Conservation (phyloP, 2,888 invertebrate genomes). For the Dermolepida albohirtum region DNA sequence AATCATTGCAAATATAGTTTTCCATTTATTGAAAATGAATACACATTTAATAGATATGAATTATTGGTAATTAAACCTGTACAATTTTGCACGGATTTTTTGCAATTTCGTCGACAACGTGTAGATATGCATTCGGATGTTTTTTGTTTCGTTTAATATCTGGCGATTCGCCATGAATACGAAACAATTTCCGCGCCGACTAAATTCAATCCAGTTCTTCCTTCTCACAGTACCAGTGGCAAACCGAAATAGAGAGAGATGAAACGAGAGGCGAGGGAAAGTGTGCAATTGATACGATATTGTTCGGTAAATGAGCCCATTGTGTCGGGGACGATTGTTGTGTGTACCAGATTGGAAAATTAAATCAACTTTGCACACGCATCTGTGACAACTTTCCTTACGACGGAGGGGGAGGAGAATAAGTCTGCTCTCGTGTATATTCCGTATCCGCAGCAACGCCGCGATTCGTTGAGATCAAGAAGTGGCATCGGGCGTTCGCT, state of each 20-base stretch:
- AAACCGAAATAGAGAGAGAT: slow-evolving; percentile 14
- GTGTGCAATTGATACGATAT: slow-evolving; percentile 38
- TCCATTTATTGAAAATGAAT: too few relatives aligned
- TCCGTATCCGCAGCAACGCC: slow-evolving; percentile 19
- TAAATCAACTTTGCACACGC: slow-evolving; percentile 39
- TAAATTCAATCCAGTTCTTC: slow-evolving; percentile 10
- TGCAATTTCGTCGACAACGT: slow-evolving; percentile 10
- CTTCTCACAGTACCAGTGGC: slow-evolving; percentile 16
- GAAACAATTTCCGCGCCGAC: slow-evolving; percentile 32
- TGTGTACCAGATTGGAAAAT: slow-evolving; percentile 39
- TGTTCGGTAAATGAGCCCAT: slow-evolving; percentile 38
- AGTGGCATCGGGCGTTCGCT: slow-evolving; percentile 16
- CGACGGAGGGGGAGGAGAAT: background rate
- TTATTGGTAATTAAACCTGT: too few relatives aligned
- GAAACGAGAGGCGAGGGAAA: slow-evolving; percentile 14
- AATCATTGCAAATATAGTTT: too few relatives aligned
- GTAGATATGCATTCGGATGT: slow-evolving; percentile 20
- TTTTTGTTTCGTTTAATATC: slow-evolving; percentile 36
- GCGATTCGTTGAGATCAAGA: slow-evolving; percentile 16
- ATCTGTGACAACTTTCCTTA: slow-evolving; percentile 33
- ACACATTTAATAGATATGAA: too few relatives aligned
- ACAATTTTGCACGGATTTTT: background rate
- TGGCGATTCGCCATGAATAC: slow-evolving; percentile 37
- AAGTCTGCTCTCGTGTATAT: slow-evolving; percentile 4
- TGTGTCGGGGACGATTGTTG: slow-evolving; percentile 35